Percentiles rank a stretch among this genome's conserved stretches.
Conservation (phyloP, 2,888 invertebrate species). For the Apodemia duryi region DNA sequence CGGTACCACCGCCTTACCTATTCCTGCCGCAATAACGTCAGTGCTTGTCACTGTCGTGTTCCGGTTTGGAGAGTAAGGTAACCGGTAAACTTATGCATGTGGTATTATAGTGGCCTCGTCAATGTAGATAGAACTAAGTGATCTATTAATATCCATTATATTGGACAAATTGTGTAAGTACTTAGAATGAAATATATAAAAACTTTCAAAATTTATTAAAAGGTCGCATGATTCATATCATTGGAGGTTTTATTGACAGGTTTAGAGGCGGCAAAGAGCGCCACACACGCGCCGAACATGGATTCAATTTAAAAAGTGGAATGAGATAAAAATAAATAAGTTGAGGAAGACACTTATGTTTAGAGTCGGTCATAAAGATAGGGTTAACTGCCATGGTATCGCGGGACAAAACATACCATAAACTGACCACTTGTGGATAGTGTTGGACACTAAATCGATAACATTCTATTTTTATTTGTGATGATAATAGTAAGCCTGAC, state of each 20-base stretch:
- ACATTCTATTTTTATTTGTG: constrained; percentile 5
- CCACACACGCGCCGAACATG: constrained; percentile 73
- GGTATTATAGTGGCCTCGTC: too few species aligned
- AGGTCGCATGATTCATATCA: constrained; percentile 54
- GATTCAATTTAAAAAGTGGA: constrained; percentile 77
- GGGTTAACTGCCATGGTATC: constrained; percentile 76
- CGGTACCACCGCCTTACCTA: too few species aligned
- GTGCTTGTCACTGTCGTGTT: too few species aligned
- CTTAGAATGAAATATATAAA: constrained; percentile 34
- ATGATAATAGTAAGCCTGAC: neutral
- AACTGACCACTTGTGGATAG: constrained; percentile 68
- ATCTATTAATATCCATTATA: neutral
- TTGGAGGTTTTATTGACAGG: constrained; percentile 69
- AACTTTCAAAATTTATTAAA: constrained; percentile 71
- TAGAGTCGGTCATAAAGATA: constrained; percentile 77
- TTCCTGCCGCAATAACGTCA: too few species aligned
- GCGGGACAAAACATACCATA: constrained; percentile 75
- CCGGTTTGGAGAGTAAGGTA: too few species aligned
- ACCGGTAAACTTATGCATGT: too few species aligned
- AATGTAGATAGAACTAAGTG: neutral
- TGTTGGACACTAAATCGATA: constrained; percentile 46
- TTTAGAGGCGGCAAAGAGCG: constrained; percentile 61
- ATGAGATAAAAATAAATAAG: constrained; percentile 79
- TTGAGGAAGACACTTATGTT: constrained; percentile 77
- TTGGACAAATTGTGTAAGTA: neutral